Evolutionary conservation across 2,113 vertebrate species (phyloP), one percentile per base, ranked within the genome.

Genomic region (Epinephelus fuscoguttatus): DNA sequence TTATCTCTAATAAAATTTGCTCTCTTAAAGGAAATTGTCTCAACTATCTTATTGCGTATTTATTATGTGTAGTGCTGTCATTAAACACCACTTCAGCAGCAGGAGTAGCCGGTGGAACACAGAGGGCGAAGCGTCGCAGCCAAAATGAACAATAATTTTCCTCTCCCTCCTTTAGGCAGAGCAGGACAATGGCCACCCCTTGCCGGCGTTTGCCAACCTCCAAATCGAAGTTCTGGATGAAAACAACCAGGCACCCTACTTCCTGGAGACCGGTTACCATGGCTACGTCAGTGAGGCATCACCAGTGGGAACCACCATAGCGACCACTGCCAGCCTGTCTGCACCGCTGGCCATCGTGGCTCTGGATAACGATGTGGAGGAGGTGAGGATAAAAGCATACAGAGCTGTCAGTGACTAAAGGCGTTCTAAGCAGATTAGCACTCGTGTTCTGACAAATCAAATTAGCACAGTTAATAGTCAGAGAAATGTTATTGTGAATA

Each of bases 171-270:
- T 75, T 90, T 55, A 99, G 98, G 98, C 98, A 53, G 98, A 99
- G 81, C 98, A 99, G 90, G 97, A 99, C 93, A 99, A 99, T 0
- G 97, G 98, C 0, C 98, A 99, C 56, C 98, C 98, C 9, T 96
- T 99, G 30, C 98, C 98, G 49, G 97, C 97, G 19, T 99, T 99
- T 81, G 97, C 98, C 84, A 98, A 94, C 50, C 96, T 99, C n/a
- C 97, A 98, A 84, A 97, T 99, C 0, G 97, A 99, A 91, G 95
- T 99, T 77, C 90, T 99, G 27, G 97, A 99, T 86, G 96, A 98
- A 91, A 99, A 99, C 92, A 98, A 99, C 88, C 98, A 99, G 94
- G 96, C 95, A 4, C 98, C 98, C 0, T 99, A 98, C 83, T 99
- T 99, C 88, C 96, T 97, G 53, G 93, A 94, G 86, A 73, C 94